phyloP scores from a whole-genome alignment of 2,113 vertebrate genomes.

The Petromus typicus region DNA sequence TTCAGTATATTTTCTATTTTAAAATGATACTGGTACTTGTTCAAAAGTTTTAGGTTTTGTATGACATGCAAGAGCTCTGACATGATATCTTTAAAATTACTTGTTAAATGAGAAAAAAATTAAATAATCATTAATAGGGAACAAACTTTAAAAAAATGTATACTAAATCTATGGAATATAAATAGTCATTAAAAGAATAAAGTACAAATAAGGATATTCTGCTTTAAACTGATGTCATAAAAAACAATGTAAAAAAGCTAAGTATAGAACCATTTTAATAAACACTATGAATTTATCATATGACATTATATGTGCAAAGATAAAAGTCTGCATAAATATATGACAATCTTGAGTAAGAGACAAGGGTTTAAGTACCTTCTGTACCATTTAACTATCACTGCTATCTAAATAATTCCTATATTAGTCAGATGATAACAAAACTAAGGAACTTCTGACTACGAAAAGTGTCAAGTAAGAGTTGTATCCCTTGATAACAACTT shows the following conservation, averaged over 20 bases:
- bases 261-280: background rate
- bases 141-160: background rate
- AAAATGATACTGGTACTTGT: background rate
- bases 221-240: background rate
- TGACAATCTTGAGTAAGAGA: background rate
- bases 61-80: background rate
- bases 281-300: background rate
- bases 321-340: background rate
- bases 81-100: background rate
- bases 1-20: background rate
- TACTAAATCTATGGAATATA: background rate
- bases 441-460: background rate
- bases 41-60: background rate
- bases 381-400: background rate
- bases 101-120: constrained; percentile 13
- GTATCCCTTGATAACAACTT: background rate
- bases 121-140: background rate
- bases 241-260: no score
- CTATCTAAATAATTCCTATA: background rate
- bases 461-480: background rate
- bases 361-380: rapidly evolving
- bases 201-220: background rate
- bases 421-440: background rate
- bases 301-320: background rate
- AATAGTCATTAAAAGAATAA: background rate